A percentile compares a stretch with the other conserved stretches of the same genome.
These are phyloP conservation scores for Suillia variegata DNA, from an alignment of 2,888 invertebrate genomes.

Conservation along the genomic window DNA sequence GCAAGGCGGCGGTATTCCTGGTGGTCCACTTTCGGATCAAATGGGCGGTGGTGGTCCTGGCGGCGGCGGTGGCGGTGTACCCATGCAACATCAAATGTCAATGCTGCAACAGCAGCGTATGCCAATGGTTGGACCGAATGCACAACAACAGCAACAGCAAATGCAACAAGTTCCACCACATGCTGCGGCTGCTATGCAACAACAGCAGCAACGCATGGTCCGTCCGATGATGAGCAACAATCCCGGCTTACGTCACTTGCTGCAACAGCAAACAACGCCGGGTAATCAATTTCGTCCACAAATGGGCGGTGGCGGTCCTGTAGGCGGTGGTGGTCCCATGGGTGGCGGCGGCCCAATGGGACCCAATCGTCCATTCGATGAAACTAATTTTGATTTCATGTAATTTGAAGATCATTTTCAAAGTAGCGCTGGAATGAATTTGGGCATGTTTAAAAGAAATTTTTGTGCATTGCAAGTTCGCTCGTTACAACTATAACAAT, in stretches of 20 bases:
- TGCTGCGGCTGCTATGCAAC: conserved; percentile 67
- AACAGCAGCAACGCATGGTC: conserved; percentile 67
- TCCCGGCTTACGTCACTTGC: conserved; percentile 78
- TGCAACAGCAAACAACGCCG: conserved; percentile 66
- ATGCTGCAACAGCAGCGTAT: conserved; percentile 38
- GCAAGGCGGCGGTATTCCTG: conserved; percentile 32
- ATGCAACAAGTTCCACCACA: conserved; percentile 70
- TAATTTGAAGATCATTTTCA: conserved; percentile 36
- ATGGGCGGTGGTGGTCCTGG: conserved; percentile 32
- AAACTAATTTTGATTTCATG: conserved; percentile 56
- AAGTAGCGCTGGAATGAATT: no score
- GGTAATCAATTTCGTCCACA: conserved; percentile 59
- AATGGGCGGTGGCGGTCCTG: conserved; percentile 44
- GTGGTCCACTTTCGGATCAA: conserved; percentile 18
- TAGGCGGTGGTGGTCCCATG: conserved; percentile 25
- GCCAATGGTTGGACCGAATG: conserved; percentile 47
- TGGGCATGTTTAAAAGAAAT: no score
- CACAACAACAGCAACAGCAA: conserved; percentile 48
- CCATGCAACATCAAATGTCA: conserved; percentile 46
- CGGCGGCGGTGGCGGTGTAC: conserved; percentile 27
- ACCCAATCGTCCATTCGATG: conserved; percentile 55
- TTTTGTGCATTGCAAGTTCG: no score
- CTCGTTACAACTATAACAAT: no score
- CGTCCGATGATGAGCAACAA: conserved; percentile 76
- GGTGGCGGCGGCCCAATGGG: conserved; percentile 45